A percentile compares a stretch with the other conserved stretches of the same genome.
Evolutionary conservation across 2,888 invertebrate genomes (phyloP).

Genomic region (Atethmia centrago): DNA sequence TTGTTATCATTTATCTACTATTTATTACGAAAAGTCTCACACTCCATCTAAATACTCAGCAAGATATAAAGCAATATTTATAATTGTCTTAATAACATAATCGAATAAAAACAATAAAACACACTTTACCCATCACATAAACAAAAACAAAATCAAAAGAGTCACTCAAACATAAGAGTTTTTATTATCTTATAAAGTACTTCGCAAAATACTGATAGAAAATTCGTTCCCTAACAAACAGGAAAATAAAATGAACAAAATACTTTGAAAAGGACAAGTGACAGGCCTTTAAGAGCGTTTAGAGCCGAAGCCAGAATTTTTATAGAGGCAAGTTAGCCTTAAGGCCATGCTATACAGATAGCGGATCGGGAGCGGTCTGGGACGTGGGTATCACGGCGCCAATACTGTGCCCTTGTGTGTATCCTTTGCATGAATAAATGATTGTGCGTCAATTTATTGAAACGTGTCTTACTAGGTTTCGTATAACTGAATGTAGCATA

Average conservation of each 20-base stretch:
- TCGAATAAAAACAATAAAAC: not conserved
- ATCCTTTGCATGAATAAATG: not conserved
- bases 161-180: conserved; percentile 37
- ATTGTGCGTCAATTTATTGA: not conserved
- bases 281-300: conserved; percentile 52
- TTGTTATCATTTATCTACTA: no score
- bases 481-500: not conserved
- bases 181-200: conserved; percentile 53
- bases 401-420: not conserved
- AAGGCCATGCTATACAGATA: conserved; percentile 6
- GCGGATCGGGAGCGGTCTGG: not conserved
- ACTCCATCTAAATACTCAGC: not conserved
- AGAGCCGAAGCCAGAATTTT: conserved; percentile 49
- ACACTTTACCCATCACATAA: not conserved
- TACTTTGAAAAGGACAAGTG: conserved; percentile 48
- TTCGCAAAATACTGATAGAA: conserved; percentile 41
- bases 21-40: not conserved
- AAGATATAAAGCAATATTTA: not conserved
- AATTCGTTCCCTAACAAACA: conserved; percentile 46
- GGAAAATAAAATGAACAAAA: conserved; percentile 62
- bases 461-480: not conserved
- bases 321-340: conserved; percentile 33
- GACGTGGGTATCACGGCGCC: not conserved
- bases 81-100: not conserved
- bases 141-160: conserved; percentile 35